Evolutionary conservation across 2,797 vertebrate genomes (phyloP).

Genomic region (Psittacula echo): DNA sequence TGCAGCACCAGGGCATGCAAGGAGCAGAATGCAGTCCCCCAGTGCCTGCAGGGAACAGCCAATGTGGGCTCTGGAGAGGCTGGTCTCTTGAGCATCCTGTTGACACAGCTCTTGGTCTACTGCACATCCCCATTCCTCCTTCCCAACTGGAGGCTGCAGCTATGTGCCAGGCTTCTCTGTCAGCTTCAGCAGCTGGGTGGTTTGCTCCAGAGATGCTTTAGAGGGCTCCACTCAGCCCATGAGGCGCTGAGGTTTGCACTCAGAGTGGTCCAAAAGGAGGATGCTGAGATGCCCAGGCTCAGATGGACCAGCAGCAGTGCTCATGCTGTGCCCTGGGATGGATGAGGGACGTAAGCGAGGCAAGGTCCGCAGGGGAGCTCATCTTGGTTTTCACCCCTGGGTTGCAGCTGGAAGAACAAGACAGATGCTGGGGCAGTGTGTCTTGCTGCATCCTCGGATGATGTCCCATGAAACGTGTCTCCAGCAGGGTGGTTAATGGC

Average conservation of each 20-base stretch:
- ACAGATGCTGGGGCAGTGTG: rapidly evolving
- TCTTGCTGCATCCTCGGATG: background rate
- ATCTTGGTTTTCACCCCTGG: background rate
- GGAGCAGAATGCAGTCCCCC: background rate
- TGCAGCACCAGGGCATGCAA: rapidly evolving
- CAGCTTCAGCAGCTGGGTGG: rapidly evolving
- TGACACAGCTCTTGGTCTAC: background rate
- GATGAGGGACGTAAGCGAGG: background rate
- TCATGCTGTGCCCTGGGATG: background rate
- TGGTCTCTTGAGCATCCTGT: background rate
- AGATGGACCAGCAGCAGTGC: background rate
- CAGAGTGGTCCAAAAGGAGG: rapidly evolving
- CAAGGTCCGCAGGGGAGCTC: background rate
- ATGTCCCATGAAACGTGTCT: background rate
- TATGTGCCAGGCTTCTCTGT: rapidly evolving
- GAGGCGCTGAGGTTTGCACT: background rate
- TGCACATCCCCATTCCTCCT: background rate
- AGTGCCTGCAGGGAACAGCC: background rate
- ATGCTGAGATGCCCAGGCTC: background rate
- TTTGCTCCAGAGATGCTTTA: background rate
- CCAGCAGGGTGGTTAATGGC: background rate
- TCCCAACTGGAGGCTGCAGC: background rate
- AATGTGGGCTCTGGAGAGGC: background rate
- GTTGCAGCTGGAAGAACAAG: background rate
- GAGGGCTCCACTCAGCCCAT: rapidly evolving